phyloP scores from a whole-genome alignment of 2,113 vertebrate genomes.

The Zosterops hypoxanthus region DNA sequence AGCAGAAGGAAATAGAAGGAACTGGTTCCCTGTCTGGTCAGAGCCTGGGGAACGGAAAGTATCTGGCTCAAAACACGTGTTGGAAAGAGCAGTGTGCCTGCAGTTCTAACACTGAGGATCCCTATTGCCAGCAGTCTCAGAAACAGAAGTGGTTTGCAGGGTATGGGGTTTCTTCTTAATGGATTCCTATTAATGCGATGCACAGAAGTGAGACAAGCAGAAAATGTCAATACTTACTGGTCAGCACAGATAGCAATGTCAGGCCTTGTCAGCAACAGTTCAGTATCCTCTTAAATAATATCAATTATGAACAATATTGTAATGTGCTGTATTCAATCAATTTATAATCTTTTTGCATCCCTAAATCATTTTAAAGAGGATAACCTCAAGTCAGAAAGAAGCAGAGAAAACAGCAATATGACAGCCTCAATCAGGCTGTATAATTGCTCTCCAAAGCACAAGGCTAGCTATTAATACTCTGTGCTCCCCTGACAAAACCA shows the following conservation, averaged over 20 bases:
- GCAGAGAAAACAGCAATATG: not conserved
- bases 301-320: not conserved
- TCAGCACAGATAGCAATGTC: not conserved
- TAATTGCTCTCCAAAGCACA: not conserved
- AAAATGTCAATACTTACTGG: not conserved
- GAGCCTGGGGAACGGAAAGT: not conserved
- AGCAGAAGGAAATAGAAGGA: not conserved
- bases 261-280: not conserved
- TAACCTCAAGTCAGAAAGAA: not conserved
- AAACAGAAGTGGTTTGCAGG: not conserved
- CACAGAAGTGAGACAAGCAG: not conserved
- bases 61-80: fast-evolving
- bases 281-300: not conserved
- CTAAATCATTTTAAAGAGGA: not conserved
- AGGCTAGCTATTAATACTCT: not conserved
- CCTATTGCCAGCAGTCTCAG: not conserved
- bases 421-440: not conserved
- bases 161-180: not conserved
- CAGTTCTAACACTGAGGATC: not conserved
- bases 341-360: not conserved
- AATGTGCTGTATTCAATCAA: not conserved
- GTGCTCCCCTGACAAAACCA: not conserved
- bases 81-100: fast-evolving
- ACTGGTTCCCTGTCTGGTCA: fast-evolving
- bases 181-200: not conserved